Evolutionary conservation across 2,888 invertebrate species (phyloP).

Genomic region (Caenorhabditis doughertyi): DNA sequence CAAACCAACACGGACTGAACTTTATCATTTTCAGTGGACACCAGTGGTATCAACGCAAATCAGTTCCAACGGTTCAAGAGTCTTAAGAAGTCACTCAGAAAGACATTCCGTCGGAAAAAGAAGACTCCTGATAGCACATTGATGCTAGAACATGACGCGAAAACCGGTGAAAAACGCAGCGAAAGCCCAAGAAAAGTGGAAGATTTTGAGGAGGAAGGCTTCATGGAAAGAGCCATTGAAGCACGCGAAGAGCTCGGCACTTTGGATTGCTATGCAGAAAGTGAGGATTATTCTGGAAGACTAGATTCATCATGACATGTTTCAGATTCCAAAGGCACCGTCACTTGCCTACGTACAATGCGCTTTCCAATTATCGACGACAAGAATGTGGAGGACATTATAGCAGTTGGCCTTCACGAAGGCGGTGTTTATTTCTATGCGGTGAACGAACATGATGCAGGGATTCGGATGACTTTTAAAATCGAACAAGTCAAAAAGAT

Average conservation of each 20-base stretch:
- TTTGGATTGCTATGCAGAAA: conserved; percentile 11
- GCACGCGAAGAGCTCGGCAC: conserved; percentile 6
- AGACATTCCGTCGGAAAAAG: conserved; percentile 51
- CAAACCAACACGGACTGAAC: neutral
- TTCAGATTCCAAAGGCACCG: conserved; percentile 22
- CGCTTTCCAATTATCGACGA: conserved; percentile 37
- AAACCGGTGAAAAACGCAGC: no score
- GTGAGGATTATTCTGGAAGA: neutral
- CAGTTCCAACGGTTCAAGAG: conserved; percentile 39
- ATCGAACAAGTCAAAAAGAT: conserved; percentile 6
- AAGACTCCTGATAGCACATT: conserved; percentile 7
- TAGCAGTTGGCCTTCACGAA: conserved; percentile 48
- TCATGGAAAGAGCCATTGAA: conserved; percentile 30
- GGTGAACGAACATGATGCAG: conserved; percentile 35
- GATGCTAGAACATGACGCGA: no score
- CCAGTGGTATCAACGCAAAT: neutral
- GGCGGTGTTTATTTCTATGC: conserved; percentile 44
- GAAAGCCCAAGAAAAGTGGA: no score
- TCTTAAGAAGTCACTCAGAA: conserved; percentile 54
- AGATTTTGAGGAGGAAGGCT: conserved; percentile 19
- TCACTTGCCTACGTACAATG: conserved; percentile 34
- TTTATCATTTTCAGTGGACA: neutral
- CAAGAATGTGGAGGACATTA: conserved; percentile 40
- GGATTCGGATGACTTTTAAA: conserved; percentile 22
- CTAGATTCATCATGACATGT: neutral